Conservation (phyloP, 2,797 vertebrate species). For the Bucorvus abyssinicus region DNA sequence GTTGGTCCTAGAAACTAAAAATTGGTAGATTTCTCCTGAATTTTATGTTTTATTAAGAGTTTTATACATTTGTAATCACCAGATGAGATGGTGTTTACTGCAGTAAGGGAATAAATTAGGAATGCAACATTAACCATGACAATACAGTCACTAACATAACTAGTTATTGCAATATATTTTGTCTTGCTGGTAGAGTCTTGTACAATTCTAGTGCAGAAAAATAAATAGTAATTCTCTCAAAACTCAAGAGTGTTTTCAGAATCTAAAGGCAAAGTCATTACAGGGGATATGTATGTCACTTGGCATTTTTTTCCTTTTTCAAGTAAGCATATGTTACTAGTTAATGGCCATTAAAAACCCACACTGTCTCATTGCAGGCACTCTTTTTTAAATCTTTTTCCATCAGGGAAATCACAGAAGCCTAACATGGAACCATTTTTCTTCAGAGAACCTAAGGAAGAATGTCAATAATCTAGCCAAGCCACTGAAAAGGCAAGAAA, state of each 20-base stretch:
- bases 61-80: neutral
- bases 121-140: neutral
- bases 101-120: neutral
- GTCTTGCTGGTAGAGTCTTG: neutral
- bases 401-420: slow-evolving; percentile 20
- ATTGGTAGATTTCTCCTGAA: neutral
- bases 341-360: neutral
- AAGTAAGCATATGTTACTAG: neutral
- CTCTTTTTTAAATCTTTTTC: slow-evolving; percentile 31
- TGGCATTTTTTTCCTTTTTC: neutral
- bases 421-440: neutral
- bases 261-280: slow-evolving; percentile 35
- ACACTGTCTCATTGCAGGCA: neutral
- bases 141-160: neutral
- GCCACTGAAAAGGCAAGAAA: neutral
- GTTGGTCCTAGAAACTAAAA: neutral
- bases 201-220: slow-evolving; percentile 6
- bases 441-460: neutral
- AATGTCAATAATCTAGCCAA: neutral
- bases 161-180: neutral
- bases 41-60: neutral
- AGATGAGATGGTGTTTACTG: neutral
- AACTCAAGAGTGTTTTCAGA: slow-evolving; percentile 8
- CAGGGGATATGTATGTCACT: neutral
- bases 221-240: neutral